phyloP scores from a whole-genome alignment of 2,797 vertebrate genomes.

The Amazona ochrocephala region DNA sequence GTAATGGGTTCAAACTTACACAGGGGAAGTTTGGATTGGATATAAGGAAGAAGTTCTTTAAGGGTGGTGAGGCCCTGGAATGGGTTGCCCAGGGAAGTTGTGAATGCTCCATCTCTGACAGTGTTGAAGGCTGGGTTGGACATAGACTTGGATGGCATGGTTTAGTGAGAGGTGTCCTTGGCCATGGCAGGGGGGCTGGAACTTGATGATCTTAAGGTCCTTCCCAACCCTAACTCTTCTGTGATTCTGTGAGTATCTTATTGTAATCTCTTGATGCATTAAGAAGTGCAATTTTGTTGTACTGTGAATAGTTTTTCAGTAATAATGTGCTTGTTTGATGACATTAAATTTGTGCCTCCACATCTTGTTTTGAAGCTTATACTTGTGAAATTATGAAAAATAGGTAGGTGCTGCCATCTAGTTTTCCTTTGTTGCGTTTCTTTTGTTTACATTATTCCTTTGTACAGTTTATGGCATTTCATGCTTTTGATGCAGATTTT shows the following conservation, averaged over 20 bases:
- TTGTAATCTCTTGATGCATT: background rate
- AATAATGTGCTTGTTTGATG: background rate
- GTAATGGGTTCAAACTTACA: too few relatives aligned
- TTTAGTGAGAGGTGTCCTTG: too few relatives aligned
- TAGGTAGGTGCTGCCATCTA: constrained; percentile 72
- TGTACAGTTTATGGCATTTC: background rate
- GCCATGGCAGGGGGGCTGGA: too few relatives aligned
- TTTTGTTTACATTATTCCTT: background rate
- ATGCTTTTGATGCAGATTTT: background rate
- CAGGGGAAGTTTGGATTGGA: too few relatives aligned
- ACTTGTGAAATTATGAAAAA: constrained; percentile 23
- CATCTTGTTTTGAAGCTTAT: background rate
- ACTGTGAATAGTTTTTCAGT: background rate
- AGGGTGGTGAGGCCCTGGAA: too few relatives aligned
- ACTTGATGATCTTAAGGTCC: too few relatives aligned
- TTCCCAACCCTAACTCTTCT: too few relatives aligned
- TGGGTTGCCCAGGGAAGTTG: too few relatives aligned
- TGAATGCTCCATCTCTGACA: too few relatives aligned
- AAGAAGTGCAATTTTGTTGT: background rate
- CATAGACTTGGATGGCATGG: too few relatives aligned
- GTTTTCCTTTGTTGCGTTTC: constrained; percentile 41
- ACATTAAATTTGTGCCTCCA: background rate
- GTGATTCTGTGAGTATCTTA: background rate
- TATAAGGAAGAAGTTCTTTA: too few relatives aligned
- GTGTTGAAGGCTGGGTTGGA: too few relatives aligned